These are phyloP conservation scores for Neria commutata DNA, from an alignment of 2,888 invertebrate genomes.

Conservation along the genomic window DNA sequence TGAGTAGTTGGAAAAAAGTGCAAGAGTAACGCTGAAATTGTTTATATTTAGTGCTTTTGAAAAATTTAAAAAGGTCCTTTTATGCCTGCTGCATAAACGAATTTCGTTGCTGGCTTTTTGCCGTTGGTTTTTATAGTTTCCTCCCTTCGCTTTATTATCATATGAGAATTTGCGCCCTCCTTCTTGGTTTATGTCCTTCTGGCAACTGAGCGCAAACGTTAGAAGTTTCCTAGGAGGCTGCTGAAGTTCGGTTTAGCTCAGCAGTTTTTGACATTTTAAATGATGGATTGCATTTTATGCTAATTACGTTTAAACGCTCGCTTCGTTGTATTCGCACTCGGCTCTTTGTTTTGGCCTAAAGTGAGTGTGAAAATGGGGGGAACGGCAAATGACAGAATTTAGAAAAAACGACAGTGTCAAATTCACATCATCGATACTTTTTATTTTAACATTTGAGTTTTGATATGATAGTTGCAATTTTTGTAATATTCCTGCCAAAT, in stretches of 20 bases:
- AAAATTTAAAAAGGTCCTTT: background rate
- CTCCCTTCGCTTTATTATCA: conserved; percentile 40
- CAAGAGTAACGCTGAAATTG: background rate
- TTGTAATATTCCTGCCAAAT: too few relatives aligned
- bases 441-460: too few relatives aligned
- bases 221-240: background rate
- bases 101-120: background rate
- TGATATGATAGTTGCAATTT: too few relatives aligned
- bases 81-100: background rate
- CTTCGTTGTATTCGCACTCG: too few relatives aligned
- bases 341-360: too few relatives aligned
- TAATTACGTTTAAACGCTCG: conserved; percentile 48
- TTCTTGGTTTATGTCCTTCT: too few relatives aligned
- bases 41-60: background rate
- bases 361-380: too few relatives aligned
- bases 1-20: background rate
- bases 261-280: conserved; percentile 60
- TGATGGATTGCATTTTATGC: conserved; percentile 58
- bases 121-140: conserved; percentile 34
- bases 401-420: too few relatives aligned
- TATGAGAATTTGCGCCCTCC: conserved; percentile 42
- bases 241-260: conserved; percentile 45
- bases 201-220: background rate
- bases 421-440: too few relatives aligned
- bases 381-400: too few relatives aligned